Base-by-base conservation (phyloP, 1,140 invertebrate species). In the Sweltsa coloradensis region DNA sequence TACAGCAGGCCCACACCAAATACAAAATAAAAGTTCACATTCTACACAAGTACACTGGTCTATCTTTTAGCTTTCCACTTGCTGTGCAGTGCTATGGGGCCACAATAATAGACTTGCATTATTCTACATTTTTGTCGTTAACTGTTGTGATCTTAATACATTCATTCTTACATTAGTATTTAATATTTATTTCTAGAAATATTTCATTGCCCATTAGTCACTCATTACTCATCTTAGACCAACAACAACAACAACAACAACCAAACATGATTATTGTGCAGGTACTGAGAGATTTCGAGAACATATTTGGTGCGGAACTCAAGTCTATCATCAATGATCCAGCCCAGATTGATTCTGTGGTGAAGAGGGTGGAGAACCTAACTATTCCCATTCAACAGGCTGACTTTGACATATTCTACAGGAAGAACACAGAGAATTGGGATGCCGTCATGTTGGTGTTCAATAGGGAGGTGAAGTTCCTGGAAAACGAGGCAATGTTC, bases 251-350 rank as follows among this genome's bases (percentile, higher is more conserved):
- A n/a, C n/a, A n/a, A n/a, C n/a, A n/a, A n/a, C n/a, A n/a, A n/a
- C n/a, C n/a, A n/a, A n/a, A n/a, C n/a, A n/a, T n/a, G n/a, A n/a
- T n/a, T n/a, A n/a, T n/a, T n/a, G n/a, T n/a, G 39, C 42, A 81
- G 75, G 75, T 85, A 0, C 68, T 91, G 0, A 76, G 85, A 56
- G 84, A 93, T 59, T 92, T 92, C 57, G 80, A 88, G 58, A 89
- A 90, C 51, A 85, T 93, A 39, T 92, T 95, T 59, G 85, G 88
- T 0, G 69, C 79, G 3, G 83, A 92, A 56, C 64, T 95, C 0
- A 89, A 89, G 58, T 79, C 85, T 0, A 82, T 92, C 9, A 85
- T 91, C 16, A 80, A 77, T 44, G 85, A 91, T 61, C 85, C 87
- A 0, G 78, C 81, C 1, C 76, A 85, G 53, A 87, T 95, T 36